Conservation (phyloP, 2,888 invertebrate genomes). For the Prosopocoilus inquinatus region DNA sequence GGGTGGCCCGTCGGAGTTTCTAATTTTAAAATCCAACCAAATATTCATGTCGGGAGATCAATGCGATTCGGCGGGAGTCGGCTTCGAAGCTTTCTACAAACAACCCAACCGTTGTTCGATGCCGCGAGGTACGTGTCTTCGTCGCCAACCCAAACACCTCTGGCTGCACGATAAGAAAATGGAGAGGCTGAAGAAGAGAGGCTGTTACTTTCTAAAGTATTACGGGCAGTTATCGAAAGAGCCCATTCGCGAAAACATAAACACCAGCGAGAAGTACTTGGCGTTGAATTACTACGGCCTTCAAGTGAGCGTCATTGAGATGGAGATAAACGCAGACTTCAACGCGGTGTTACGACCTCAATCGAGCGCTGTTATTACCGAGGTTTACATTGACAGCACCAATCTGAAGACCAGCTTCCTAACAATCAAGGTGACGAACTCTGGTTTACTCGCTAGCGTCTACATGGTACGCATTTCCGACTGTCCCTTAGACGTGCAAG, state of each 20-base stretch:
- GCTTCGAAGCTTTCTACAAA: conserved; percentile 52
- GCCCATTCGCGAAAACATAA: conserved; percentile 45
- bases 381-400: conserved; percentile 59
- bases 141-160: conserved; percentile 54
- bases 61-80: conserved; percentile 55
- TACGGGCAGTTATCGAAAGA: conserved; percentile 50
- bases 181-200: conserved; percentile 44
- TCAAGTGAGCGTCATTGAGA: conserved; percentile 56
- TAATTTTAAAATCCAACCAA: conserved; percentile 47
- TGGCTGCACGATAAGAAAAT: conserved; percentile 52
- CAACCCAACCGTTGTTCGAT: conserved; percentile 51
- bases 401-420: conserved; percentile 53
- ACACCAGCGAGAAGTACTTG: conserved; percentile 44
- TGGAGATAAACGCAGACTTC: conserved; percentile 51
- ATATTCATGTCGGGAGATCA: conserved; percentile 49
- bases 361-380: conserved; percentile 56
- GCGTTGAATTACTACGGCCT: conserved; percentile 53
- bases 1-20: conserved; percentile 50
- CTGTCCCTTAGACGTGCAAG: conserved; percentile 52
- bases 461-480: conserved; percentile 44
- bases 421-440: conserved; percentile 59
- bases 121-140: conserved; percentile 49
- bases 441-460: conserved; percentile 55
- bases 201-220: conserved; percentile 54
- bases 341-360: conserved; percentile 46